Conservation (phyloP, 2,888 invertebrate genomes). For the Drosophila vallismaia region DNA sequence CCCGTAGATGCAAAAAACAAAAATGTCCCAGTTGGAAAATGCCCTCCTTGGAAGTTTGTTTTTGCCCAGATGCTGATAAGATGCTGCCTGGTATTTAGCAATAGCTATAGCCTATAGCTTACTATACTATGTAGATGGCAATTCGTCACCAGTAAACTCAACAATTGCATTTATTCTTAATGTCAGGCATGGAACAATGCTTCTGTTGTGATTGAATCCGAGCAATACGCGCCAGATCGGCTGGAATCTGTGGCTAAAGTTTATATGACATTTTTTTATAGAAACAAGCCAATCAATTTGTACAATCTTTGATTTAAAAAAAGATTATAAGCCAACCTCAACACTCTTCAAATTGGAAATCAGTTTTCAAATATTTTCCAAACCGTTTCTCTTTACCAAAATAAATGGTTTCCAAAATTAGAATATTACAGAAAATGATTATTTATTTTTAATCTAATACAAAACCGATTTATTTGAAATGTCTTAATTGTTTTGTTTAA, state of each 20-base stretch:
- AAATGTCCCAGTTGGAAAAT: constrained; percentile 11
- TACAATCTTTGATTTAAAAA: neutral
- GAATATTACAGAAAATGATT: neutral
- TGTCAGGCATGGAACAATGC: neutral
- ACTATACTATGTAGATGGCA: constrained; percentile 4
- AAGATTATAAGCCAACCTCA: no score
- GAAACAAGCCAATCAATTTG: neutral
- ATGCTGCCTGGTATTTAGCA: constrained; percentile 31
- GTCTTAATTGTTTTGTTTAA: neutral
- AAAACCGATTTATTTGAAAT: constrained; percentile 2
- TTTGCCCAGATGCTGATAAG: constrained; percentile 43
- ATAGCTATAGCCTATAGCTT: neutral
- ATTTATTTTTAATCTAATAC: neutral
- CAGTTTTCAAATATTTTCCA: neutral
- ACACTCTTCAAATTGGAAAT: neutral
- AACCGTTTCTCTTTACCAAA: no score
- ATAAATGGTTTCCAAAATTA: neutral
- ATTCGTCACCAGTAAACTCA: constrained; percentile 47
- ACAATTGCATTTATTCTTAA: constrained; percentile 41
- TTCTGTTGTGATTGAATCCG: constrained; percentile 7
- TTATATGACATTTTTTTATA: constrained; percentile 1
- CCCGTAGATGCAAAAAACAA: neutral
- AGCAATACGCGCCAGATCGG: constrained; percentile 4
- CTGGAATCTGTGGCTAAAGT: constrained; percentile 4
- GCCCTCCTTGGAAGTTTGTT: constrained; percentile 1